Evolutionary conservation across 2,888 invertebrate genomes (phyloP), one percentile per base, ranked within the genome.

Genomic region (Tiphia femorata): DNA sequence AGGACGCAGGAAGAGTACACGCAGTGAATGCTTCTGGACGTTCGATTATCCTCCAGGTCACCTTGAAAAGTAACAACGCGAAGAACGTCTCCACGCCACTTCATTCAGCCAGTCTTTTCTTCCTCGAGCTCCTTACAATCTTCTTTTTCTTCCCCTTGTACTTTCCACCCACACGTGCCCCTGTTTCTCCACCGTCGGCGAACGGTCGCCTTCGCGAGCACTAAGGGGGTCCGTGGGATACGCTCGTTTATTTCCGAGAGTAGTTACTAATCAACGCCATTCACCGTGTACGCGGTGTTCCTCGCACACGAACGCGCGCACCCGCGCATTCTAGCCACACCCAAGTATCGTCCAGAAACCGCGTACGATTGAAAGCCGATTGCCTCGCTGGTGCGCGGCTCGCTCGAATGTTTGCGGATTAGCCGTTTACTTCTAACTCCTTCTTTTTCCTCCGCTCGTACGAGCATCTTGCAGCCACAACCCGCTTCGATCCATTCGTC

Each of bases 201-300:
- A 33, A n/a, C n/a, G n/a, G n/a, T n/a, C n/a, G n/a, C 33, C 14
- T 7, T 14, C 33, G 14, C 33, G 7, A n/a, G 8, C 33, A 1
- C n/a, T n/a, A 33, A n/a, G 8, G 12, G 33, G 12, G 33, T 33
- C 8, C 27, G 10, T 42, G 7, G 16, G 42, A 23, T 21, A 25
- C 23, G 25, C 49, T 58, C 58, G 43, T 62, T 58, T 52, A 49
- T 70, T 68, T 58, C 47, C 29, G 37, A 49, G 46, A 49, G 58
- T 55, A 58, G 58, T 70, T 65, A 71, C 66, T 63, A 68, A 73
- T 72, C 70, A 73, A 70, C 59, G 70, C 59, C 61, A 71, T 71
- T 71, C 62, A 66, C 43, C 44, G 44, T 51, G 58, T 53, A 37
- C 42, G 43, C 42, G n/a, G 33, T 46, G 19, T 7, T 12, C 19